A percentile compares a stretch with the other conserved stretches of the same genome.
Evolutionary conservation across 64 coral and sea anemone genomes (phyloP).

Genomic region (Montipora sp.): DNA sequence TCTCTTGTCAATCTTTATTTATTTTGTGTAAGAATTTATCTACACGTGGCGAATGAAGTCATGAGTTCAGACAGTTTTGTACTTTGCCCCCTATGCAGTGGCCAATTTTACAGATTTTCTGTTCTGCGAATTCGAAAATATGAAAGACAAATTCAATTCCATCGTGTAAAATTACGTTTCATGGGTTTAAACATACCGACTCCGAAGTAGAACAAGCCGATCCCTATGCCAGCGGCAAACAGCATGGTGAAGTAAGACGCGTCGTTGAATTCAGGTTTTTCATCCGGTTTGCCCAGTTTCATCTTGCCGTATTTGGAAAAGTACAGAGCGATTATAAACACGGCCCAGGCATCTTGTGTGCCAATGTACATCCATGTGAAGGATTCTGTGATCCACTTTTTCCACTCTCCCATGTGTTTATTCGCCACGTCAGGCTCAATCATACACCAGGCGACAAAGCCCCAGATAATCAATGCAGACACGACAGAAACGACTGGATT

Average conservation of each 20-base stretch:
- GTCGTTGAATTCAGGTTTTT: constrained; percentile 76
- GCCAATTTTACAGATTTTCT: neutral
- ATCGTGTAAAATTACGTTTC: no score
- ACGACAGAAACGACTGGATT: constrained; percentile 42
- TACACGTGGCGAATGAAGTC: neutral
- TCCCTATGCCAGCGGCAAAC: constrained; percentile 80
- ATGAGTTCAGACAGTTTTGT: neutral
- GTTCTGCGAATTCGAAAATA: neutral
- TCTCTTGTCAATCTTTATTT: neutral
- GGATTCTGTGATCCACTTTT: constrained; percentile 53
- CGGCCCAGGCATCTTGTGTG: constrained; percentile 77
- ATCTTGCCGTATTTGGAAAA: constrained; percentile 72
- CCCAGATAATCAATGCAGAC: constrained; percentile 39
- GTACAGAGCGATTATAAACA: constrained; percentile 63
- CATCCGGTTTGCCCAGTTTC: constrained; percentile 75
- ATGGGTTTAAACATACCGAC: neutral
- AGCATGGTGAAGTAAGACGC: constrained; percentile 79
- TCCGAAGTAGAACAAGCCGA: constrained; percentile 71
- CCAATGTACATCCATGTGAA: constrained; percentile 86
- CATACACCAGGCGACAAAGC: constrained; percentile 27
- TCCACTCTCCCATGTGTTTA: constrained; percentile 39
- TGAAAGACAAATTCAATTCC: neutral
- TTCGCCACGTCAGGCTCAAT: constrained; percentile 3
- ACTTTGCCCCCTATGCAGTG: neutral
- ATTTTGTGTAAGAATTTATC: neutral